These are phyloP conservation scores for Myrmecobius fasciatus DNA, from an alignment of 2,113 vertebrate genomes.

Conservation along the genomic window DNA sequence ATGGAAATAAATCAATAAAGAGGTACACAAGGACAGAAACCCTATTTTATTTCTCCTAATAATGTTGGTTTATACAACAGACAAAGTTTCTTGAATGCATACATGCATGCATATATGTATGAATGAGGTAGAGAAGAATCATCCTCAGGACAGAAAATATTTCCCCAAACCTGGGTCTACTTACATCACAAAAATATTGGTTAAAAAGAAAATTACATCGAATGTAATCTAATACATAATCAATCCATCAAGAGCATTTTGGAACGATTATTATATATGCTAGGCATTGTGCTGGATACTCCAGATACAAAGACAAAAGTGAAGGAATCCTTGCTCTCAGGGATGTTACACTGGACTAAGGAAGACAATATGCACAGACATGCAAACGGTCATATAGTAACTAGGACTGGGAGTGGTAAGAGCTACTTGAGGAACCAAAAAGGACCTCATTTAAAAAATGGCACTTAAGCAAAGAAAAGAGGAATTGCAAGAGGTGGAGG, in stretches of 20 bases:
- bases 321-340: neutral
- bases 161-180: too few species aligned
- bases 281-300: neutral
- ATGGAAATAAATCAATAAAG: neutral
- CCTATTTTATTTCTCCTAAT: neutral
- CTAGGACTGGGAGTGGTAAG: neutral
- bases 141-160: too few species aligned
- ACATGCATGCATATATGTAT: too few species aligned
- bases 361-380: neutral
- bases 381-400: neutral
- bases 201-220: neutral
- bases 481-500: neutral
- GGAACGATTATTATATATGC: neutral
- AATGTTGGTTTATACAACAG: neutral
- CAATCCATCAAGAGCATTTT: neutral
- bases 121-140: neutral
- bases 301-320: neutral
- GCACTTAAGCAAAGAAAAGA: neutral
- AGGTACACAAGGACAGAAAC: neutral
- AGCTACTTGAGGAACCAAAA: neutral
- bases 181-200: too few species aligned
- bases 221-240: neutral
- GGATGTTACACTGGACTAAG: neutral
- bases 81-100: neutral
- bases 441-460: neutral